Percentiles rank a stretch among this genome's conserved stretches.
Conservation (phyloP, 2,113 vertebrate genomes). For the Calypte anna region DNA sequence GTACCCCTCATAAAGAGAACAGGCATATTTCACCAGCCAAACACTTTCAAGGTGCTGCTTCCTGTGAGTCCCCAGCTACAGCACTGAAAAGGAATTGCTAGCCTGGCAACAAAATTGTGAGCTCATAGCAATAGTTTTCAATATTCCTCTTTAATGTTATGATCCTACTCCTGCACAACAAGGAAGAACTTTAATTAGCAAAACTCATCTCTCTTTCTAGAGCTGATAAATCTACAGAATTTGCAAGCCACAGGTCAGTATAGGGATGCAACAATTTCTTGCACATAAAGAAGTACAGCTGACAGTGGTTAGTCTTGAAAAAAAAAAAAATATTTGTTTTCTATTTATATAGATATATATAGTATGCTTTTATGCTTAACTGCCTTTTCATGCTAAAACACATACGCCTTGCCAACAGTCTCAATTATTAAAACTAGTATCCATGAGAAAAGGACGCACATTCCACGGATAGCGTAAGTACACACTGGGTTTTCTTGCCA, state of each 20-base stretch:
- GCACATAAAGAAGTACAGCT: neutral
- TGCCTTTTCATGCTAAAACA: neutral
- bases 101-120: neutral
- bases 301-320: neutral
- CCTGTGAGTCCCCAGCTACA: neutral
- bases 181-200: neutral
- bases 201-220: neutral
- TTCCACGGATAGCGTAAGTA: fast-evolving
- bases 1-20: neutral
- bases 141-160: neutral
- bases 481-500: constrained; percentile 20
- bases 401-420: neutral
- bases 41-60: neutral
- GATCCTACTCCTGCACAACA: neutral
- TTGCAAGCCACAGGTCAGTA: neutral
- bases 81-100: neutral
- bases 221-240: neutral
- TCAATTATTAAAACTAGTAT: neutral
- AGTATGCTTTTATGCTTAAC: neutral
- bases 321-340: neutral
- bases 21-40: neutral
- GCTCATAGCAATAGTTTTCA: neutral
- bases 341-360: neutral
- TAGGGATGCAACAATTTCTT: neutral
- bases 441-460: neutral